These are phyloP conservation scores for Pyxicephalus adspersus DNA, from an alignment of 2,113 vertebrate genomes.

Conservation along the genomic window DNA sequence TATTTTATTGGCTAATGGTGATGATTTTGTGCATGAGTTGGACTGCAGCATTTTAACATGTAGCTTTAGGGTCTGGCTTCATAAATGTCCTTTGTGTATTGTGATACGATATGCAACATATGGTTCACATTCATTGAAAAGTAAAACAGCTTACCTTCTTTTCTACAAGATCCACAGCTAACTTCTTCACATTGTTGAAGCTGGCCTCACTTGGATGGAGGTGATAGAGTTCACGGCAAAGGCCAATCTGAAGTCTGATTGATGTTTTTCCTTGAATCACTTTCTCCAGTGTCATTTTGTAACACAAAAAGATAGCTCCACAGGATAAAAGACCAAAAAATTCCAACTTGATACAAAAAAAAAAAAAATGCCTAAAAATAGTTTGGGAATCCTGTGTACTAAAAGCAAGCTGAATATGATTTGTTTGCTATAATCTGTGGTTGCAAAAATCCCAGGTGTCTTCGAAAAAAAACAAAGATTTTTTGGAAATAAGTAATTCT, in stretches of 20 bases:
- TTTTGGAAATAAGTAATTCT: no score
- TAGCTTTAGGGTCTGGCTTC: no score
- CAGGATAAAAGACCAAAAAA: no score
- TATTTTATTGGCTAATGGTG: no score
- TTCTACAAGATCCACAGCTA: slow-evolving; percentile 45
- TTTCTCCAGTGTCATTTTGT: slow-evolving; percentile 44
- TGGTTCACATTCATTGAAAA: not conserved
- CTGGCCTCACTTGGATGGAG: slow-evolving; percentile 23
- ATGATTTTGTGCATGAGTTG: not conserved
- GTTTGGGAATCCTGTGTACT: no score
- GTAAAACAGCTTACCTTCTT: slow-evolving; percentile 29
- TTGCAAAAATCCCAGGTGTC: no score
- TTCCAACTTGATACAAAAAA: no score
- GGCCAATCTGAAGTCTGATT: slow-evolving; percentile 40
- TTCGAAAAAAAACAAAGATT: no score
- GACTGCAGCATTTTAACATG: not conserved
- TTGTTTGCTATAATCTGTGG: no score
- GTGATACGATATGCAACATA: no score
- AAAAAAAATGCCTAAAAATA: no score
- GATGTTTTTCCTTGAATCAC: slow-evolving; percentile 21
- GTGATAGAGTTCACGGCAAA: slow-evolving; percentile 32
- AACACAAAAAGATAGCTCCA: not conserved
- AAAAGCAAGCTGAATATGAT: no score
- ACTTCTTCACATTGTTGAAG: slow-evolving; percentile 12
- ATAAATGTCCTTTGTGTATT: not conserved